phyloP scores from a whole-genome alignment of 2,888 invertebrate species.

The Blera fallax region DNA sequence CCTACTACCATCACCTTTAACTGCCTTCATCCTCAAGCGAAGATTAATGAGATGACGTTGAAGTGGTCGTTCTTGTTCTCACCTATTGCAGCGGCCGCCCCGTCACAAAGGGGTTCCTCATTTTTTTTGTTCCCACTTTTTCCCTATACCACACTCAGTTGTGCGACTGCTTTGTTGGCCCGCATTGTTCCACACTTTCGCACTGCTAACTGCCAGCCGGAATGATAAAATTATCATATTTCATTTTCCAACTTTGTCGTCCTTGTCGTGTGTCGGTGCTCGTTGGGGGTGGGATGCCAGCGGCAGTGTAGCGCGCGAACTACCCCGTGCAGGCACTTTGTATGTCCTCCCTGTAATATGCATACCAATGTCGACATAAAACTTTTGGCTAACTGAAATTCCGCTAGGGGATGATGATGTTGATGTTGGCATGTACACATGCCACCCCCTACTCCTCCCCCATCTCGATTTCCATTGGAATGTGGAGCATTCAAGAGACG shows the following conservation, averaged over 20 bases:
- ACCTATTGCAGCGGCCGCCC: no score
- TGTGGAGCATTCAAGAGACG: slow-evolving; percentile 53
- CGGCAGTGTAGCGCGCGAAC: slow-evolving; percentile 34
- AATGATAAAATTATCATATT: slow-evolving; percentile 73
- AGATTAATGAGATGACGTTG: slow-evolving; percentile 71
- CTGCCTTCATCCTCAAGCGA: slow-evolving; percentile 60
- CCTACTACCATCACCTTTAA: slow-evolving; percentile 63
- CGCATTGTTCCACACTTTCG: slow-evolving; percentile 70
- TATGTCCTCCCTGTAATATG: slow-evolving; percentile 58
- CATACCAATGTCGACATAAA: slow-evolving; percentile 73
- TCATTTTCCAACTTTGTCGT: slow-evolving; percentile 72
- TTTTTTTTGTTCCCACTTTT: background rate
- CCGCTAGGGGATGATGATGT: slow-evolving; percentile 71
- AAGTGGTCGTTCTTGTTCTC: slow-evolving; percentile 57
- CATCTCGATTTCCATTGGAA: slow-evolving; percentile 51
- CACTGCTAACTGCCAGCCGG: slow-evolving; percentile 67
- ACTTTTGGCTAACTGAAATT: slow-evolving; percentile 73
- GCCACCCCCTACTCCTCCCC: slow-evolving; percentile 17
- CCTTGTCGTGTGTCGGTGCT: slow-evolving; percentile 4
- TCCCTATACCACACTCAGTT: slow-evolving; percentile 16
- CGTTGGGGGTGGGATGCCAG: background rate
- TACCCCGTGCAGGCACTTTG: slow-evolving; percentile 61
- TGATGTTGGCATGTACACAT: slow-evolving; percentile 64
- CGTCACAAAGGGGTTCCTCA: background rate
- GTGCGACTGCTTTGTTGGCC: slow-evolving; percentile 61